Evolutionary conservation across 2,113 vertebrate species (phyloP).

Genomic region (Mungos mungo): DNA sequence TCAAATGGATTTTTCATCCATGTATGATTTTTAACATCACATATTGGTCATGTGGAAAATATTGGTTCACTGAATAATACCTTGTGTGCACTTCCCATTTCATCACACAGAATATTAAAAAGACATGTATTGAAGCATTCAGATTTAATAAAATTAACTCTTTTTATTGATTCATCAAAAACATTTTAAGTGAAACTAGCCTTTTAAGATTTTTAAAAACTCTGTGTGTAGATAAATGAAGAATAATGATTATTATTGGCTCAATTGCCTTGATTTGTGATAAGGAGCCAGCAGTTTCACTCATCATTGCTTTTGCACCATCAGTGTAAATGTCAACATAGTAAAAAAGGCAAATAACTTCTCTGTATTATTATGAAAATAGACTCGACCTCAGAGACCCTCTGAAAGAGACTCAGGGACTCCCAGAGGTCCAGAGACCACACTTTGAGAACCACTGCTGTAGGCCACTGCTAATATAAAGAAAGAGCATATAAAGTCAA

Average conservation of each 20-base stretch:
- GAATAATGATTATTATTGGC: background rate
- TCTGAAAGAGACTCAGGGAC: background rate
- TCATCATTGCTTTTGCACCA: slow-evolving; percentile 14
- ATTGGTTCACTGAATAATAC: background rate
- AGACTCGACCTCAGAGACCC: slow-evolving; percentile 34
- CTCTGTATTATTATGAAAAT: slow-evolving; percentile 32
- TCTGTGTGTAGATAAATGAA: background rate
- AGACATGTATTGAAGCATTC: background rate
- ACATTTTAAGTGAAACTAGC: slow-evolving; percentile 11
- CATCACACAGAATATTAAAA: slow-evolving; percentile 35
- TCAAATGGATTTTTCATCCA: slow-evolving; percentile 18
- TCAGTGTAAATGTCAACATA: slow-evolving; percentile 28
- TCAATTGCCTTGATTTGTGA: slow-evolving; percentile 30
- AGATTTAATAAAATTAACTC: slow-evolving; percentile 33
- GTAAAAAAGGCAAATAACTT: slow-evolving; percentile 23
- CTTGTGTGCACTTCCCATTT: background rate
- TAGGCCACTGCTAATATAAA: background rate
- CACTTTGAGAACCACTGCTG: background rate
- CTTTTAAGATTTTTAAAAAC: background rate
- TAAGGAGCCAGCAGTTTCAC: slow-evolving; percentile 26
- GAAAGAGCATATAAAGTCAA: background rate
- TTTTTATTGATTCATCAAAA: slow-evolving; percentile 39
- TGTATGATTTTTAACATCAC: slow-evolving; percentile 22
- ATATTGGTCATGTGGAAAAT: background rate
- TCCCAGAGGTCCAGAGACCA: background rate